Conservation (phyloP, 2,113 vertebrate species). For the Burhinus bistriatus region DNA sequence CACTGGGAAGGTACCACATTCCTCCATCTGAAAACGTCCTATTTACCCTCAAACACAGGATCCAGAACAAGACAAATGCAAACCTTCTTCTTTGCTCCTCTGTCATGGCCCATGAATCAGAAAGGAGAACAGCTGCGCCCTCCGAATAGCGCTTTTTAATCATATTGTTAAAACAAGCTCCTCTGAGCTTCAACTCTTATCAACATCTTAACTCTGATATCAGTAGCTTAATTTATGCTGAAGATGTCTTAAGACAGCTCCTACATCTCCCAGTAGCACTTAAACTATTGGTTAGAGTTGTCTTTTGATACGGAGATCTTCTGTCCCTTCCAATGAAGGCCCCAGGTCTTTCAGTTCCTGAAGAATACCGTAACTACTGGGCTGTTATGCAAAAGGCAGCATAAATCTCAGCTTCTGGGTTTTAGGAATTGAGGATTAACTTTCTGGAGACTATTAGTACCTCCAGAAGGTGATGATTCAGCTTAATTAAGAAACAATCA, state of each 20-base stretch:
- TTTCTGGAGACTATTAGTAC: background rate
- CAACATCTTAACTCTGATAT: background rate
- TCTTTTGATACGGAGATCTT: background rate
- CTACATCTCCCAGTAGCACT: background rate
- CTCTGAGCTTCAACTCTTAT: background rate
- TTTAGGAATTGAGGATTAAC: background rate
- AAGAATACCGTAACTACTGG: background rate
- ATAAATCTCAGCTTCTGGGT: background rate
- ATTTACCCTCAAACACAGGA: background rate
- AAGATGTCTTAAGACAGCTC: background rate
- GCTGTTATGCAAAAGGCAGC: background rate
- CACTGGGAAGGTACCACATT: background rate
- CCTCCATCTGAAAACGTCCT: background rate
- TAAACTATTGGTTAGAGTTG: background rate
- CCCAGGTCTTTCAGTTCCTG: background rate
- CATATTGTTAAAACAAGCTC: background rate
- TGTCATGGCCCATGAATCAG: background rate
- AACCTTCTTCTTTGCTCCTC: background rate
- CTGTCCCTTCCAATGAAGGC: background rate
- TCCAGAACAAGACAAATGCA: background rate
- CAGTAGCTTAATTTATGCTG: background rate
- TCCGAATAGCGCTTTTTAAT: background rate
- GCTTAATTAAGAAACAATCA: background rate
- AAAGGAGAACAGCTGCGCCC: background rate
- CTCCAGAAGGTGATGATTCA: background rate